Conservation (phyloP, 1,140 invertebrate genomes). For the Drosophila hydei region DNA sequence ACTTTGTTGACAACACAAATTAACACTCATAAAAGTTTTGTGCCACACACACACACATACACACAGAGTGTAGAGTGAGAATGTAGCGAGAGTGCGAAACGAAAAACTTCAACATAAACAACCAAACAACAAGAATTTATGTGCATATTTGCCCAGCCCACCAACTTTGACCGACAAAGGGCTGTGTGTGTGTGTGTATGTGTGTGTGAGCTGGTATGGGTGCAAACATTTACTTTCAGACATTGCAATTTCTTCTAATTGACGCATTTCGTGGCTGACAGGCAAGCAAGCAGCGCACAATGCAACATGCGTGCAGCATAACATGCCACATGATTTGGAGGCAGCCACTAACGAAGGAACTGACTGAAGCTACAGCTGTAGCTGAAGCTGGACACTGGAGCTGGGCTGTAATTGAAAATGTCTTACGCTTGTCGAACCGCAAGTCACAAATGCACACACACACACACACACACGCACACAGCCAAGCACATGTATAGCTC, state of each 20-base stretch:
- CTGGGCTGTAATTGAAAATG: constrained; percentile 77
- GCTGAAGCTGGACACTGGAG: constrained; percentile 22
- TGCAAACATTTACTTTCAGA: constrained; percentile 52
- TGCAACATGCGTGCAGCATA: constrained; percentile 35
- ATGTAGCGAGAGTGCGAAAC: constrained; percentile 38
- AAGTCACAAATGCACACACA: constrained; percentile 55
- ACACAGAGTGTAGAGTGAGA: background rate
- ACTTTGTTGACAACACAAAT: constrained; percentile 79
- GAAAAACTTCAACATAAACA: constrained; percentile 56
- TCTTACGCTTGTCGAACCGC: constrained; percentile 82
- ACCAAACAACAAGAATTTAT: constrained; percentile 67
- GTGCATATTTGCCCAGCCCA: constrained; percentile 54
- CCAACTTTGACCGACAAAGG: constrained; percentile 12
- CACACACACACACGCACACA: constrained; percentile 26
- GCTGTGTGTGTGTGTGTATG: constrained; percentile 2
- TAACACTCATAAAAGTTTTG: constrained; percentile 78
- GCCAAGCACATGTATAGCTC: constrained; percentile 7
- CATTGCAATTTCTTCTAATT: constrained; percentile 79
- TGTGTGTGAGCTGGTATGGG: background rate
- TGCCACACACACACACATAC: constrained; percentile 41
- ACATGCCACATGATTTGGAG: constrained; percentile 64
- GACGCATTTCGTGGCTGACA: constrained; percentile 80
- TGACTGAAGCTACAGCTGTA: constrained; percentile 15
- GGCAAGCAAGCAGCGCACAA: constrained; percentile 44
- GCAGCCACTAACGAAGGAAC: constrained; percentile 27